phyloP scores from a whole-genome alignment of 2,797 vertebrate genomes.

The Mareca strepera region DNA sequence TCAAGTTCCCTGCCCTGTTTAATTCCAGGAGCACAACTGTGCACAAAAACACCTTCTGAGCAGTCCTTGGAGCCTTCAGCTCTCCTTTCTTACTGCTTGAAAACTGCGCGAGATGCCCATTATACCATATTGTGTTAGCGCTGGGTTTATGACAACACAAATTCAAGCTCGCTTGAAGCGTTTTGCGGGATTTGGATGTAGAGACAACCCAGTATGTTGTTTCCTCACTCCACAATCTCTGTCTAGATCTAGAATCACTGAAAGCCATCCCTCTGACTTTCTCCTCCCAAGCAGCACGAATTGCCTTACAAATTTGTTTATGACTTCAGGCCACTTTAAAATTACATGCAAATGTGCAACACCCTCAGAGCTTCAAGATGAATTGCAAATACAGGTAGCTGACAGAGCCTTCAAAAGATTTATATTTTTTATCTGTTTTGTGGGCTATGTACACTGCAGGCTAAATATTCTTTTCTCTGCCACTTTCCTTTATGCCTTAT shows the following conservation, averaged over 20 bases:
- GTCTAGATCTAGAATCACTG: background rate
- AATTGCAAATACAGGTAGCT: background rate
- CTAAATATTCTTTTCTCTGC: background rate
- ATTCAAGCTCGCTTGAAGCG: background rate
- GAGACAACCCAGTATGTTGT: accelerated
- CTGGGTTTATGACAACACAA: background rate
- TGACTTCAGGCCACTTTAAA: background rate
- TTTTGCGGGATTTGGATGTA: background rate
- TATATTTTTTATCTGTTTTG: background rate
- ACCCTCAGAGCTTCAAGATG: background rate
- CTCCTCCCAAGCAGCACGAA: background rate
- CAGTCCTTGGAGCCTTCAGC: background rate
- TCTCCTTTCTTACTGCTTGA: background rate
- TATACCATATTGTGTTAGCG: background rate
- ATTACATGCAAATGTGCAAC: background rate
- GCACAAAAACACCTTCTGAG: background rate
- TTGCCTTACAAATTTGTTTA: background rate
- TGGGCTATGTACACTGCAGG: background rate
- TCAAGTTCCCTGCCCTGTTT: background rate
- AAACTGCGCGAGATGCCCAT: background rate
- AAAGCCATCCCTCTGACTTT: background rate
- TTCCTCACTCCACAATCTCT: background rate
- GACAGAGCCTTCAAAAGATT: background rate
- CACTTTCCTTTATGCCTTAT: background rate
- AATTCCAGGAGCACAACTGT: background rate